A percentile compares a stretch with the other conserved stretches of the same genome.
Evolutionary conservation across 2,888 invertebrate genomes (phyloP).

Genomic region (Fragum fragum): DNA sequence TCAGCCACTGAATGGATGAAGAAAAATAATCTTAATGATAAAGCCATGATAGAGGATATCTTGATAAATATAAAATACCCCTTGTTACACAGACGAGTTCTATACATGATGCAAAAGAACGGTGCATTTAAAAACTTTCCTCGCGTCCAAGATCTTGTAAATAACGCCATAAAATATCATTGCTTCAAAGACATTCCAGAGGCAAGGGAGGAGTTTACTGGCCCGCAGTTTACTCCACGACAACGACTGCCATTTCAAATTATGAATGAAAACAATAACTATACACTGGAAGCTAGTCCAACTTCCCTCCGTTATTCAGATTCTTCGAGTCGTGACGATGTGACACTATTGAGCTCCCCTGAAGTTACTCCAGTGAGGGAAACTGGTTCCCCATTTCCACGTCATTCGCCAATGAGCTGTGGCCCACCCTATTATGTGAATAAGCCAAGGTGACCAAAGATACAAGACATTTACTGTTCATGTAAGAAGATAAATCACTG

Average conservation of each 20-base stretch:
- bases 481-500: too few relatives aligned
- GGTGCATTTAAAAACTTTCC: constrained; percentile 84
- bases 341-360: constrained; percentile 51
- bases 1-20: constrained; percentile 84
- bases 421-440: constrained; percentile 47
- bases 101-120: constrained; percentile 82
- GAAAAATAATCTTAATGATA: constrained; percentile 81
- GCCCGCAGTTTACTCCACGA: constrained; percentile 73
- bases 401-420: constrained; percentile 5
- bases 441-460: constrained; percentile 49
- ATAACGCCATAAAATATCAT: constrained; percentile 81
- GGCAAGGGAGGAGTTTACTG: constrained; percentile 79
- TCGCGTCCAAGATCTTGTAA: constrained; percentile 78
- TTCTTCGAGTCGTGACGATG: constrained; percentile 63
- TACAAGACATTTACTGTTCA: too few relatives aligned
- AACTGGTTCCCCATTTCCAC: constrained; percentile 26
- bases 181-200: constrained; percentile 83
- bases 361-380: constrained; percentile 48
- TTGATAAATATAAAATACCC: constrained; percentile 82
- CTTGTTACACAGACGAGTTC: constrained; percentile 78
- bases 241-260: constrained; percentile 40
- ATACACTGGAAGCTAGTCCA: constrained; percentile 66
- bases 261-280: constrained; percentile 62
- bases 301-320: constrained; percentile 67
- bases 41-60: constrained; percentile 81